These are phyloP conservation scores for Phenganax stokvisi DNA, from an alignment of 92 coral and sea anemone species.

Conservation along the genomic window DNA sequence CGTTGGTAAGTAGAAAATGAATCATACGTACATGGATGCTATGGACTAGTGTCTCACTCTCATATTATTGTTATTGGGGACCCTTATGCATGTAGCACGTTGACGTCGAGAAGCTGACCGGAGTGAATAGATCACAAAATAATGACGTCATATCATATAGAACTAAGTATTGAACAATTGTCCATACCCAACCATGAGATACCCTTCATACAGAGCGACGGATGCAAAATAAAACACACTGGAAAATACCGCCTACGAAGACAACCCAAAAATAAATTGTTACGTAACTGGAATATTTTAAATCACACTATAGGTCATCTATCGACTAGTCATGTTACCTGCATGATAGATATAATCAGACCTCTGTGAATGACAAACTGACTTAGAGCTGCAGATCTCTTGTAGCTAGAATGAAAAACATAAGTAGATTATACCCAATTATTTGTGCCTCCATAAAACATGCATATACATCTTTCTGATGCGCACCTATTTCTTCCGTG, in stretches of 20 bases:
- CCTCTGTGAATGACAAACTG: conserved; percentile 98
- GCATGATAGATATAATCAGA: conserved; percentile 87
- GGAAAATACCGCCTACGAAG: conserved; percentile 85
- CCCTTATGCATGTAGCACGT: no score
- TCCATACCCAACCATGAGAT: conserved; percentile 92
- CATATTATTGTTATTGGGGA: no score
- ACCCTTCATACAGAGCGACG: conserved; percentile 87
- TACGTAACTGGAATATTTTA: background rate
- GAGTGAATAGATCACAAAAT: no score
- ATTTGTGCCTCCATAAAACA: background rate
- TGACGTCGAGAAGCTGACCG: no score
- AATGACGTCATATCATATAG: no score
- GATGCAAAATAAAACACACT: conserved; percentile 96
- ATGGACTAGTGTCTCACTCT: no score
- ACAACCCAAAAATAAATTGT: background rate
- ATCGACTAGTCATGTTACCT: conserved; percentile 41
- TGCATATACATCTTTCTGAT: background rate
- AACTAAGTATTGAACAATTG: background rate
- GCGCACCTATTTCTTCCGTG: conserved; percentile 95
- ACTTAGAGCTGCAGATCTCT: conserved; percentile 89
- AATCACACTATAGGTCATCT: background rate
- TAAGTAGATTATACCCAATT: background rate
- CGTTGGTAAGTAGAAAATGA: no score
- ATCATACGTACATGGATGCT: no score
- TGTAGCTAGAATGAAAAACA: conserved; percentile 57